Evolutionary conservation across 2,888 invertebrate genomes (phyloP).

Genomic region (Luperina nickerlii): DNA sequence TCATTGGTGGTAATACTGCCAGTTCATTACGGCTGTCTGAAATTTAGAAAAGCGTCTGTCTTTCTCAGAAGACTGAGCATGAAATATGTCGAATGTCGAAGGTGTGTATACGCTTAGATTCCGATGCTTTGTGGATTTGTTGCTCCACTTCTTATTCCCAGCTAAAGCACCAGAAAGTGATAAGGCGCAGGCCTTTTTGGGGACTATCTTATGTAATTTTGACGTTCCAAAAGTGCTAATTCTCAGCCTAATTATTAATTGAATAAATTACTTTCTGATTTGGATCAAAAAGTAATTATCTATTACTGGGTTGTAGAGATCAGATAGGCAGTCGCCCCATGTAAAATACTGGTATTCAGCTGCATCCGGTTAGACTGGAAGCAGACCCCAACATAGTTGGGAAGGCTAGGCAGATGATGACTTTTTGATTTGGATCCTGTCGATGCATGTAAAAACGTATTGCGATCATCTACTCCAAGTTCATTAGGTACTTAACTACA

Average conservation of each 20-base stretch:
- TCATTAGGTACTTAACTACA: neutral
- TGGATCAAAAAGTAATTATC: neutral
- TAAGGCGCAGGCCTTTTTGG: too few relatives aligned
- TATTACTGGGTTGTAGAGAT: too few relatives aligned
- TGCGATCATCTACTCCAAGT: neutral
- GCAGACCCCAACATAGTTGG: too few relatives aligned
- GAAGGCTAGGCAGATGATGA: neutral
- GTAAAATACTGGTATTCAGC: too few relatives aligned
- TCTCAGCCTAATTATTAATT: neutral
- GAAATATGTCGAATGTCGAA: neutral
- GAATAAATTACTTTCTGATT: neutral
- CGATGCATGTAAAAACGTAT: neutral
- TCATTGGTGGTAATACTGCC: slow-evolving; percentile 21
- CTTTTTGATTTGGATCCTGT: neutral
- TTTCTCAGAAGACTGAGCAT: slow-evolving; percentile 3
- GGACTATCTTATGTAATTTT: neutral
- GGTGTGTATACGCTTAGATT: neutral
- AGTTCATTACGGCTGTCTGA: slow-evolving; percentile 1
- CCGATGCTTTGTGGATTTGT: neutral
- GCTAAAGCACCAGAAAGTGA: neutral
- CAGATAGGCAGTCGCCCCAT: too few relatives aligned
- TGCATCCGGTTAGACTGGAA: too few relatives aligned
- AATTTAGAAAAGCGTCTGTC: neutral
- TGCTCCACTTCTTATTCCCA: neutral
- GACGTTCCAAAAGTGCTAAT: too few relatives aligned